A percentile compares a stretch with the other conserved stretches of the same genome.
Evolutionary conservation across 1,140 invertebrate species (phyloP).

Genomic region (Drepana arcuata): DNA sequence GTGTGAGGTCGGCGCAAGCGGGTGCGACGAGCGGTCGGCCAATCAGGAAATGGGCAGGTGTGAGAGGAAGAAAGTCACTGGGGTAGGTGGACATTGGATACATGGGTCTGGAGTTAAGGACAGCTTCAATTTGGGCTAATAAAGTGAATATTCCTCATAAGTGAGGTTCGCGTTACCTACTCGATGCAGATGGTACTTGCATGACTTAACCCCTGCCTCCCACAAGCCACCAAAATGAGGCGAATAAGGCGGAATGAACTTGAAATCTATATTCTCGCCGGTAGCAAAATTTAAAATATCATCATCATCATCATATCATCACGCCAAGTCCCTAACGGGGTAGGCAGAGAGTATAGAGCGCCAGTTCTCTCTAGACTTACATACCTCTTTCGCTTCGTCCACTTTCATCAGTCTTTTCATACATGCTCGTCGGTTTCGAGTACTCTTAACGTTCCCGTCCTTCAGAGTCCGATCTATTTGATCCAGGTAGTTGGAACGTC

Average conservation of each 20-base stretch:
- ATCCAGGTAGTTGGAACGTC: slow-evolving; percentile 12
- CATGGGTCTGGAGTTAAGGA: slow-evolving; percentile 9
- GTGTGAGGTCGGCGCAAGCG: not conserved
- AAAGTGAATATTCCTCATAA: slow-evolving; percentile 27
- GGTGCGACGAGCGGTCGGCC: slow-evolving; percentile 7
- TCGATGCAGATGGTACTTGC: slow-evolving; percentile 4
- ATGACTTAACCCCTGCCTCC: not conserved
- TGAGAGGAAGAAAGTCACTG: slow-evolving; percentile 7
- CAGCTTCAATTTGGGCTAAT: slow-evolving; percentile 23
- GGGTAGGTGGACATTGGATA: slow-evolving; percentile 4
- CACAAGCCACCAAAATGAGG: not conserved
- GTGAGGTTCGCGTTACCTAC: slow-evolving; percentile 22
- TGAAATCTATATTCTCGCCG: slow-evolving; percentile 4
- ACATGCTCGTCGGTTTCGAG: no score
- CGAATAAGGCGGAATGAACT: no score
- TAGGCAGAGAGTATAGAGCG: no score
- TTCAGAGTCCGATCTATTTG: slow-evolving; percentile 10
- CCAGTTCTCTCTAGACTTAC: no score
- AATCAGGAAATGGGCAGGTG: slow-evolving; percentile 13
- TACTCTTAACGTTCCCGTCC: no score
- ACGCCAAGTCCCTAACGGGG: no score
- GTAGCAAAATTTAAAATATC: slow-evolving; percentile 8
- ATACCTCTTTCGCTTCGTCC: no score
- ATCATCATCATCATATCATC: no score
- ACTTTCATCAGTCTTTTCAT: no score